Conservation (phyloP, 2,797 vertebrate species). For the Anabas testudineus region DNA sequence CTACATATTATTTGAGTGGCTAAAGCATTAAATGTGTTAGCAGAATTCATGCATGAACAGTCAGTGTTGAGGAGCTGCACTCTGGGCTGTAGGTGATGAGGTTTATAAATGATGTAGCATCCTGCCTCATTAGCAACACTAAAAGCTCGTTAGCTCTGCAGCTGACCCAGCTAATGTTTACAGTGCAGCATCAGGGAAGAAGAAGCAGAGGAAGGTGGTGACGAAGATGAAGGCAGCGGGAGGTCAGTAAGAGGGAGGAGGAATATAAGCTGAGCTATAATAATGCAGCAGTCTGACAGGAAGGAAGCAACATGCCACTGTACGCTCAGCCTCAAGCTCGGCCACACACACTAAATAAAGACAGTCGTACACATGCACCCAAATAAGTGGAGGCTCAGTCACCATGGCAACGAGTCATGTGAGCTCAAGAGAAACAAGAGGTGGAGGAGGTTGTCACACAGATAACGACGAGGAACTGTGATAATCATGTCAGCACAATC, state of each 20-base stretch:
- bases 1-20: no score
- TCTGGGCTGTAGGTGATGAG: neutral
- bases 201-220: neutral
- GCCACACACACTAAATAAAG: slow-evolving; percentile 5
- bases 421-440: slow-evolving; percentile 1
- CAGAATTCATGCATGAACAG: no score
- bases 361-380: neutral
- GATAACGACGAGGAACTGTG: neutral
- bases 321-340: neutral
- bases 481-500: neutral
- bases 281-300: slow-evolving; percentile 20
- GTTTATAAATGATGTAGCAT: slow-evolving; percentile 22
- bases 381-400: slow-evolving; percentile 18
- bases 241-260: neutral
- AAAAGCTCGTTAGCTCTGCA: slow-evolving; percentile 13
- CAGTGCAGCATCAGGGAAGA: neutral
- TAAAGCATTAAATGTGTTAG: no score
- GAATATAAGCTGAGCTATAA: slow-evolving; percentile 5
- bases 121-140: neutral
- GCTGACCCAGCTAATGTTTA: slow-evolving; percentile 8
- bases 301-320: slow-evolving; percentile 9
- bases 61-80: no score
- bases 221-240: slow-evolving; percentile 4
- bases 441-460: neutral
- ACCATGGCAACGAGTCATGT: slow-evolving; percentile 6